Evolutionary conservation across 2,797 vertebrate species (phyloP).

Genomic region (Scolopax rusticola): DNA sequence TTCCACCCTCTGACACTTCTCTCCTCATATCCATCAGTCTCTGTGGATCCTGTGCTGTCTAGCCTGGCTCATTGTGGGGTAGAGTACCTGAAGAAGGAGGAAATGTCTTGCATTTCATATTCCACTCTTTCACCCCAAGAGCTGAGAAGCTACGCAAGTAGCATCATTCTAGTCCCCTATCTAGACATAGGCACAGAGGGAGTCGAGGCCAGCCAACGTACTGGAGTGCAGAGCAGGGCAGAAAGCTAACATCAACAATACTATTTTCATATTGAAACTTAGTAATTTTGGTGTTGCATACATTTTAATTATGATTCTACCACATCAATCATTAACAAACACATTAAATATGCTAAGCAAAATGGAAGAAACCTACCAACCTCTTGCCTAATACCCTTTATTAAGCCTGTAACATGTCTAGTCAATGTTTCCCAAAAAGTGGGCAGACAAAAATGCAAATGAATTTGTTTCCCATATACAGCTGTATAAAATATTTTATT

Average conservation of each 20-base stretch:
- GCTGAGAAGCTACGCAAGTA: not conserved
- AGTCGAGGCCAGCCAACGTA: not conserved
- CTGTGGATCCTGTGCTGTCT: not conserved
- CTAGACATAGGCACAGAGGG: not conserved
- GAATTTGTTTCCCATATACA: not conserved
- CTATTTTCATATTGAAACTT: not conserved
- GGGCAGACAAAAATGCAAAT: not conserved
- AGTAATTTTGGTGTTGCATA: not conserved
- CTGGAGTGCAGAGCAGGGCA: not conserved
- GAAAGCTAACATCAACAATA: not conserved
- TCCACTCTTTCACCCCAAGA: not conserved
- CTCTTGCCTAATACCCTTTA: not conserved
- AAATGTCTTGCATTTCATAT: not conserved
- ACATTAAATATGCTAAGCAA: not conserved
- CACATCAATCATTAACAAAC: not conserved
- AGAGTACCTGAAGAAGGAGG: not conserved
- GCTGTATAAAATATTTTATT: not conserved
- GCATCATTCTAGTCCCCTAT: not conserved
- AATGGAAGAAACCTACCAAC: not conserved
- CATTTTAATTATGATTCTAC: not conserved
- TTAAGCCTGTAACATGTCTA: not conserved
- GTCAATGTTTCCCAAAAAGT: not conserved
- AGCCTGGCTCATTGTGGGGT: not conserved
- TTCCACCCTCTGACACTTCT: not conserved
- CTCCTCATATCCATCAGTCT: not conserved